Evolutionary conservation across 2,797 vertebrate genomes (phyloP), one percentile per base, ranked within the genome.

Genomic region (Iguana delicatissima): DNA sequence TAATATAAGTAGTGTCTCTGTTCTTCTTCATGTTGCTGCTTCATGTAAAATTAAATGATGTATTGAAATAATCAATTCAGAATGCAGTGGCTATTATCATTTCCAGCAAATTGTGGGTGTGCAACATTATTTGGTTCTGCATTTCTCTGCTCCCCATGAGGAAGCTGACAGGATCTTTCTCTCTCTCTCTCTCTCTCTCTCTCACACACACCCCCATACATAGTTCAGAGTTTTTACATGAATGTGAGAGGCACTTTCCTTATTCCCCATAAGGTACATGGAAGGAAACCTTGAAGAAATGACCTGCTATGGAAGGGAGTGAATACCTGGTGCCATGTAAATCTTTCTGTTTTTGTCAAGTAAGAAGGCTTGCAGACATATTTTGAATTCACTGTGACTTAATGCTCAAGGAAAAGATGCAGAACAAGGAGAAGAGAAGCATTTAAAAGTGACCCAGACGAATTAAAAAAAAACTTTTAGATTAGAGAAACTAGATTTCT

Each of bases 321-420:
- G 38, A 84, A 79, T 42, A 18, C 24, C 13, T 42, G 22, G 16
- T 69, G 50, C 24, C 50, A 59, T 22, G 72, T 46, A 73, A n/a
- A 72, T 24, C 35, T 67, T 46, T 29, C 67, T 62, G 74, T 52
- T 72, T 91, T 80, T 72, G 14, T 85, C 81, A 80, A 52, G 80
- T 85, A 73, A 85, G 38, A 16, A 80, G 64, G 10, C 82, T 91
- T 3, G 35, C 64, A 80, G 76, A 91, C 90, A 85, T 50, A 59
- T 88, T 84, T 80, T 80, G 32, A 62, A 85, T 1, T 79, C 62
- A 73, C 22, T 85, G 29, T 35, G 38, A 80, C 57, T 80, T 85
- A 91, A 62, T 88, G 76, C 42, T 81, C 64, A 50, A 38, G 3
- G 18, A 85, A 50, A 50, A 22, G 67, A 64, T 38, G 85, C 67